These are phyloP conservation scores for Stichodactyla helianthus DNA, from an alignment of 64 coral and sea anemone genomes.

Conservation along the genomic window DNA sequence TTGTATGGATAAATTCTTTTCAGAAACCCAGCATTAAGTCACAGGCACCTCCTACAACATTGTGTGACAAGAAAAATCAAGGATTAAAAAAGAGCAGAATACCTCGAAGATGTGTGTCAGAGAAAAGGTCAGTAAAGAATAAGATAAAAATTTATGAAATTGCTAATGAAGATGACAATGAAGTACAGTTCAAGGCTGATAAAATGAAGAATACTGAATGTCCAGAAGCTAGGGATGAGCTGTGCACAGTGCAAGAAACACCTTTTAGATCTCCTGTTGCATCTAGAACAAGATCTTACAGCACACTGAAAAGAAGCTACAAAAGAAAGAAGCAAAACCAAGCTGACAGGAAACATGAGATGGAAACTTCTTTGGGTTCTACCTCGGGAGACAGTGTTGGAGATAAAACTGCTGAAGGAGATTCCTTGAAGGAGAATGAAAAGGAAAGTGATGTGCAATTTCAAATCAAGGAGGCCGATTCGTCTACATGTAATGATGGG, in stretches of 20 bases:
- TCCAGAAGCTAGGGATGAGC: background rate
- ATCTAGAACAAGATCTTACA: conserved; percentile 47
- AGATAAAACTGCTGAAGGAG: background rate
- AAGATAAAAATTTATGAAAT: background rate
- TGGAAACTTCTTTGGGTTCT: background rate
- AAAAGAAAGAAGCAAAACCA: background rate
- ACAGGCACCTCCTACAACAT: background rate
- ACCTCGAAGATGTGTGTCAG: background rate
- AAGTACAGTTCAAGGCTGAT: background rate
- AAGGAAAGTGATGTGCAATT: background rate
- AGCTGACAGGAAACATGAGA: background rate
- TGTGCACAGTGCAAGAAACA: background rate
- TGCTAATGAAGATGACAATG: background rate
- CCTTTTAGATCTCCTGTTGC: conserved; percentile 5
- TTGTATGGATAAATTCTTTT: background rate
- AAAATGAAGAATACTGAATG: background rate
- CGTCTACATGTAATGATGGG: background rate
- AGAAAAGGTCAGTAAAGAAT: background rate
- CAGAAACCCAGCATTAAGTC: background rate
- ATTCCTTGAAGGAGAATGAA: background rate
- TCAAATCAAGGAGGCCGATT: background rate
- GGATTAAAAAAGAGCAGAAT: background rate
- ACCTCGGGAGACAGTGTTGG: background rate
- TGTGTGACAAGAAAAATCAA: background rate
- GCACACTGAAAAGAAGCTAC: conserved; percentile 34